A percentile compares a stretch with the other conserved stretches of the same genome.
These are phyloP conservation scores for Uria lomvia DNA, from an alignment of 2,113 vertebrate genomes.

Conservation along the genomic window DNA sequence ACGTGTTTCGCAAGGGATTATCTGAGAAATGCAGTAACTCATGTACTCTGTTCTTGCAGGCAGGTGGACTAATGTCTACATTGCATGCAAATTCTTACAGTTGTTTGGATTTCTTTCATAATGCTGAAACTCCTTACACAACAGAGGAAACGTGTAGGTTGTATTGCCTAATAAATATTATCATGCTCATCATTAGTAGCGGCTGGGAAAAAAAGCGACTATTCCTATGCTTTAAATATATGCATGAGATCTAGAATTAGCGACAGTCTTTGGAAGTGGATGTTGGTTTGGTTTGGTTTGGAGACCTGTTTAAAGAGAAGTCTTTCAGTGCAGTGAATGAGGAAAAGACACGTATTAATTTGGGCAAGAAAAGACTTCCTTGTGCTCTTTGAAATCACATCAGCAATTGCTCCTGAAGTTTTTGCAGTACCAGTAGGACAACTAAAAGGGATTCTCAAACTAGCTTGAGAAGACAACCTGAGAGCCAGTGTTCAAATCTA, in stretches of 20 bases:
- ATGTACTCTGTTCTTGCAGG: background rate
- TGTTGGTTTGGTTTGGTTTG: background rate
- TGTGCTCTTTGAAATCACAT: background rate
- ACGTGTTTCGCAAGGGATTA: fast-evolving
- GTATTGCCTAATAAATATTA: background rate
- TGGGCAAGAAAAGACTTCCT: background rate
- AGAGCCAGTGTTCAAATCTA: background rate
- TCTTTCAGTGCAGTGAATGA: background rate
- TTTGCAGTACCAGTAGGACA: background rate
- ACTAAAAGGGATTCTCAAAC: background rate
- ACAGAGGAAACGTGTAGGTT: background rate
- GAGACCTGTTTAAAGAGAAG: background rate
- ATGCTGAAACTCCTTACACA: background rate
- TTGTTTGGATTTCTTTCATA: background rate
- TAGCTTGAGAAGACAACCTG: background rate
- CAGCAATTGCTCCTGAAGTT: background rate
- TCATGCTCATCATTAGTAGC: background rate
- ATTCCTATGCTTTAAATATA: background rate
- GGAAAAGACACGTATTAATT: background rate
- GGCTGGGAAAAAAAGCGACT: background rate
- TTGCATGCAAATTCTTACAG: background rate
- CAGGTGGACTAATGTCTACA: background rate
- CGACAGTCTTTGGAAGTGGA: background rate
- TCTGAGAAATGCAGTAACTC: background rate
- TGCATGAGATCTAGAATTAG: background rate